Base-by-base conservation (phyloP, 2,888 invertebrate genomes). In the Clanis bilineata region DNA sequence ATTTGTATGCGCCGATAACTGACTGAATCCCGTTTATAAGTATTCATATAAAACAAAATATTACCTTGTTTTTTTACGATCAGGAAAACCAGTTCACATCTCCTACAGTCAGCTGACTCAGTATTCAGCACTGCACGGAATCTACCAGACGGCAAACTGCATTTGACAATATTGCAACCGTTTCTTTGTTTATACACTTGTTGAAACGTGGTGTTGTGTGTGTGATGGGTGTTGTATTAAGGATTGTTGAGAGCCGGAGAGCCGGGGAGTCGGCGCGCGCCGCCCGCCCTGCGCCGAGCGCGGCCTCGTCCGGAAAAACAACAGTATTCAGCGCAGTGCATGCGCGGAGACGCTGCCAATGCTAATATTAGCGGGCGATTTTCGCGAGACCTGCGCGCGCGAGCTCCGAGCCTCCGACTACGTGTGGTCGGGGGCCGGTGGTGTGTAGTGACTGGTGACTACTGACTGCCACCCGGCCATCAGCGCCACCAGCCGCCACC, bases 251-350 rank as follows among this genome's bases (percentile, higher is more conserved):
- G n/a, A n/a, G 57, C 66, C 73, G 64, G 73, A 73, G 74, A 65
- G n/a, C n/a, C n/a, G n/a, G n/a, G n/a, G 69, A 64, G 67, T 62
- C 70, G 71, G 83, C 87, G 86, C 89, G 90, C 90, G 90, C 90
- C 90, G 89, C 89, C 89, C 90, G 88, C 90, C 88, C 87, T 83
- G 72, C 76, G 88, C 90, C 88, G 87, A 82, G 72, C 76, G 74
- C 77, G 74, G 70, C 71, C 73, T 77, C 72, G 74, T 69, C 74
- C 82, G 85, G 78, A 77, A 79, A 83, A 80, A 72, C 79, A 80
- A 72, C 79, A 76, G 78, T 57, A 71, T 64, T 69, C 65, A 65
- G 66, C 66, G 63, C 64, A 69, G 62, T 60, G 60, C 58, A 51
- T 51, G 64, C 68, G 68, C 70, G 64, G 64, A 60, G 56, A 25